Percentiles rank a stretch among this genome's conserved stretches.
Evolutionary conservation across 2,113 vertebrate genomes (phyloP).

Genomic region (Paraplagusia blochii): DNA sequence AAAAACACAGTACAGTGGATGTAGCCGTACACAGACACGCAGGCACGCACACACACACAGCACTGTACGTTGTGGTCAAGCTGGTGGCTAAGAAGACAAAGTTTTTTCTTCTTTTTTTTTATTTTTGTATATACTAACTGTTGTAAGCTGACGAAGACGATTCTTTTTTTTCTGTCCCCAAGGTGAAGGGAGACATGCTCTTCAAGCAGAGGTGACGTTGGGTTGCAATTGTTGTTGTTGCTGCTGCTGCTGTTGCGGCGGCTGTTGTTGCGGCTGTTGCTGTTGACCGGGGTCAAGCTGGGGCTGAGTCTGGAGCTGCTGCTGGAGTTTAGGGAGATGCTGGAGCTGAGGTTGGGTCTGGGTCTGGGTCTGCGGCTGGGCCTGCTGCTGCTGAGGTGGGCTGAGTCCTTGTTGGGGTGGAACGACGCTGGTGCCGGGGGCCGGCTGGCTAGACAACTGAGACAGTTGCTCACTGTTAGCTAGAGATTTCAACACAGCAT

Average conservation of each 20-base stretch:
- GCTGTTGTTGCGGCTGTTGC: constrained; percentile 11
- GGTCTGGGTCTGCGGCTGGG: background rate
- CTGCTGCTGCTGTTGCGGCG: constrained; percentile 15
- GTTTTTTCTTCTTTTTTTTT: constrained; percentile 54
- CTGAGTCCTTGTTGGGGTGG: constrained; percentile 53
- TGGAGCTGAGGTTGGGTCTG: constrained; percentile 43
- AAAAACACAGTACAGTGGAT: no score
- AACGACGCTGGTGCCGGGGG: constrained; percentile 54
- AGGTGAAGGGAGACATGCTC: constrained; percentile 48
- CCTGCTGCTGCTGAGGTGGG: constrained; percentile 38
- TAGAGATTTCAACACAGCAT: constrained; percentile 94
- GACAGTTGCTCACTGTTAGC: constrained; percentile 95
- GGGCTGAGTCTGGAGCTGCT: constrained; percentile 58
- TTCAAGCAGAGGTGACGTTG: constrained; percentile 90
- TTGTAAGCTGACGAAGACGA: constrained; percentile 54
- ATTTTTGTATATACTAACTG: constrained; percentile 64
- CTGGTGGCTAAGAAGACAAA: constrained; percentile 87
- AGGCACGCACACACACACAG: constrained; percentile 72
- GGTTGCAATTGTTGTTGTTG: constrained; percentile 71
- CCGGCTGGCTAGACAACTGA: constrained; percentile 83
- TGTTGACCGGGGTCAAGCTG: constrained; percentile 56
- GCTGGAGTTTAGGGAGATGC: constrained; percentile 53
- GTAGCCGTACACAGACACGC: constrained; percentile 53
- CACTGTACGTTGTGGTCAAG: constrained; percentile 83
- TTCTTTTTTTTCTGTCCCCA: constrained; percentile 22